Evolutionary conservation across 2,888 invertebrate genomes (phyloP).

Genomic region (Plagodis pulveraria): DNA sequence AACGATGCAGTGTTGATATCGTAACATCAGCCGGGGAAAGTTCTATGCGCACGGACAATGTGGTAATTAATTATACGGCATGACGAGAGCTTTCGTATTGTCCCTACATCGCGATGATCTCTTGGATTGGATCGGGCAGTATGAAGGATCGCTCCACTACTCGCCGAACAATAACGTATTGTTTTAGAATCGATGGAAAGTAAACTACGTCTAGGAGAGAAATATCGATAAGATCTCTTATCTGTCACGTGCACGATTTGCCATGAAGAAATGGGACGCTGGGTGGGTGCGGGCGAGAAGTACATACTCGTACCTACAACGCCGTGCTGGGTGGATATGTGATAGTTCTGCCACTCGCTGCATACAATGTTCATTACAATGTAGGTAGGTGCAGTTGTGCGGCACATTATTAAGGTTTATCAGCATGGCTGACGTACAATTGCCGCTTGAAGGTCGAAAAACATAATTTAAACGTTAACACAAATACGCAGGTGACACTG

Average conservation of each 20-base stretch:
- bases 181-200: conserved; percentile 62
- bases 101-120: conserved; percentile 33
- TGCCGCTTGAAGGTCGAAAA: conserved; percentile 30
- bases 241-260: conserved; percentile 50
- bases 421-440: conserved; percentile 15
- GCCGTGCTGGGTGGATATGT: conserved; percentile 36
- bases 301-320: conserved; percentile 4
- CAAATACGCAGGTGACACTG: conserved; percentile 29
- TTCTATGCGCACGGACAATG: conserved; percentile 46
- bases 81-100: conserved; percentile 49
- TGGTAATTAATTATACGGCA: conserved; percentile 47
- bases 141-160: conserved; percentile 45
- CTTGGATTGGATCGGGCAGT: conserved; percentile 31
- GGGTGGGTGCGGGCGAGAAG: conserved; percentile 34
- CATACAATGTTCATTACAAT: conserved; percentile 25
- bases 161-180: conserved; percentile 66
- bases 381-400: conserved; percentile 39
- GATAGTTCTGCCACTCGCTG: conserved; percentile 35
- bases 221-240: conserved; percentile 64
- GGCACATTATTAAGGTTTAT: conserved; percentile 30
- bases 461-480: conserved; percentile 28
- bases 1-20: conserved; percentile 37
- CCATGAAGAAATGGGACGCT: conserved; percentile 28
- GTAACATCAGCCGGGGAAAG: conserved; percentile 42
- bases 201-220: conserved; percentile 51